Evolutionary conservation across 2,113 vertebrate genomes (phyloP), one percentile per base, ranked within the genome.

Genomic region (Clarias batrachus): DNA sequence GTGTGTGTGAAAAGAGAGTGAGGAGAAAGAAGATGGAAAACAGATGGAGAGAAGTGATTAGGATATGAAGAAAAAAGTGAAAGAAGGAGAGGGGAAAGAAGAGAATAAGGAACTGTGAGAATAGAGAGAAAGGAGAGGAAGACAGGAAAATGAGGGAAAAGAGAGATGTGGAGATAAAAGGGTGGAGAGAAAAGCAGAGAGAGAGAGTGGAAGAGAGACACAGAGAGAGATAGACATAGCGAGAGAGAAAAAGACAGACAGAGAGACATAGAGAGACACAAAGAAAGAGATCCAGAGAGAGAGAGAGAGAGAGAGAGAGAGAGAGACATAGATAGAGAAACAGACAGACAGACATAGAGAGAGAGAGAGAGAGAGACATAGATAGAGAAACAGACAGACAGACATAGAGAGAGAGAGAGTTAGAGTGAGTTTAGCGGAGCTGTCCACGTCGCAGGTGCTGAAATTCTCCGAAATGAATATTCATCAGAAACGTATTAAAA

Each of bases 391-490:
- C 5, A 37, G 52, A 30, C 52, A 56, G n/a, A 56, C 25, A 21
- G n/a, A 78, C 25, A 78, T 14, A 56, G 52, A 17, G n/a, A 27
- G 48, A 56, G 74, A 78, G 25, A 56, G 52, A 78, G 25, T n/a
- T 9, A 33, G 16, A 33, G 54, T 17, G 52, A 8, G 54, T 80
- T 80, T 33, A 60, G 17, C 4, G 48, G 74, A 77, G 74, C 48
- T 77, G 74, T 77, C 74, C 74, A 77, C 25, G 74, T 77, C 74
- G 41, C 74, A 17, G 74, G 48, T 77, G 48, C 74, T 77, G 74
- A 77, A 25, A 77, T 54, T 52, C 71, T 77, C 23, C 13, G 1
- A n/a, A 25, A 54, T 77, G 48, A 74, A 77, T 77, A 77, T 77
- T 54, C 13, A 56, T 54, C 48, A 77, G 2, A 14, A 77, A 27